These are phyloP conservation scores for Leptosomus discolor DNA, from an alignment of 2,113 vertebrate species.

Conservation along the genomic window DNA sequence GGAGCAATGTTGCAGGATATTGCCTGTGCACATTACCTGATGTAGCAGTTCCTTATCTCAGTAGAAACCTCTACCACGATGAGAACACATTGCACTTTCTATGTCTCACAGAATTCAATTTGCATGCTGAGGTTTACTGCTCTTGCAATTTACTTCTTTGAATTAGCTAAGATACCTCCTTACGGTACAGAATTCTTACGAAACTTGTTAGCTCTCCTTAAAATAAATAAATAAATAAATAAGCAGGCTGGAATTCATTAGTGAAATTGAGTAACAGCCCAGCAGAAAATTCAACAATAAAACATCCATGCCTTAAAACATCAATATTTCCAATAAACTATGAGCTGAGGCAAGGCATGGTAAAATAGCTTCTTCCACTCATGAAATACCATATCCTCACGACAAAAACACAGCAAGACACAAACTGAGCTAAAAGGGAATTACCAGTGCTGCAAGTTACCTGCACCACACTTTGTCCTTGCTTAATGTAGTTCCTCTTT, in stretches of 20 bases:
- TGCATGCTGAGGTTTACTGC: neutral
- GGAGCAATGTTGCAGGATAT: neutral
- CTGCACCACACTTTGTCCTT: neutral
- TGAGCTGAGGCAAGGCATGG: neutral
- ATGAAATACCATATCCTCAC: neutral
- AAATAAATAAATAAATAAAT: neutral
- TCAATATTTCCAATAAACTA: neutral
- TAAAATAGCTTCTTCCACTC: neutral
- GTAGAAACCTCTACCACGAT: neutral
- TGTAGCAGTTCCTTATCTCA: neutral
- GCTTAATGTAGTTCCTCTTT: neutral
- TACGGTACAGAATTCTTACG: neutral
- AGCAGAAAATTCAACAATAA: slow-evolving; percentile 6
- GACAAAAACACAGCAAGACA: neutral
- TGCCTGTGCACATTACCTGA: neutral
- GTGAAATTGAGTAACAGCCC: neutral
- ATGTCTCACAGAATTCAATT: neutral
- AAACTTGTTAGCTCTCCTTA: neutral
- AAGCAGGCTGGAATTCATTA: neutral
- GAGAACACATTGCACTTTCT: neutral
- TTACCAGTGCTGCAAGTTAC: neutral
- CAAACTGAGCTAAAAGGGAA: neutral
- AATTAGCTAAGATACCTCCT: neutral
- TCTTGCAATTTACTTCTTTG: neutral
- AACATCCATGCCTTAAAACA: neutral